Evolutionary conservation across 1,140 invertebrate species (phyloP).

Genomic region (Antheraea pernyi): DNA sequence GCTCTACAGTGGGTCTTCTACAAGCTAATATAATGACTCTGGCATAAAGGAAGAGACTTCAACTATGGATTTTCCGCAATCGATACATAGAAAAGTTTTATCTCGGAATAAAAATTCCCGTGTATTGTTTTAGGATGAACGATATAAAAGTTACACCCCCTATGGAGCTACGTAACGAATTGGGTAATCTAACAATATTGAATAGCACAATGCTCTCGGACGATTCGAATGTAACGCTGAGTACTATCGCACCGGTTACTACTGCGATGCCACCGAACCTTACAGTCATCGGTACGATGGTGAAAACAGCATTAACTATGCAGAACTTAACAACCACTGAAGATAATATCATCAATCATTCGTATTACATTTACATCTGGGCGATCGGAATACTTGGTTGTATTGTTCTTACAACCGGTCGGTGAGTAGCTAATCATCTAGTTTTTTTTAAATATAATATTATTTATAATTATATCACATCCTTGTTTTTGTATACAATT

Average conservation of each 20-base stretch:
- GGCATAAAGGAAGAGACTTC: no score
- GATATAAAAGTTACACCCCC: conserved; percentile 37
- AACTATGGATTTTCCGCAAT: no score
- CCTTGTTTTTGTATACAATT: no score
- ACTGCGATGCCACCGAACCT: conserved; percentile 24
- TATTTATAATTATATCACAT: no score
- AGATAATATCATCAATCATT: conserved; percentile 38
- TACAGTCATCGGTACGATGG: conserved; percentile 47
- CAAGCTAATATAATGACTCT: no score
- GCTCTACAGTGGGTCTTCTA: no score
- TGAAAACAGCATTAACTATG: conserved; percentile 46
- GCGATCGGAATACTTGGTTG: conserved; percentile 77
- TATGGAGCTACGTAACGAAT: neutral
- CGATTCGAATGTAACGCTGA: conserved; percentile 17
- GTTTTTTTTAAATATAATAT: no score
- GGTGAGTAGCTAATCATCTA: conserved; percentile 38
- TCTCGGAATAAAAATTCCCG: no score
- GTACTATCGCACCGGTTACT: conserved; percentile 16
- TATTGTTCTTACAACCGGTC: conserved; percentile 79
- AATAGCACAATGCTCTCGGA: neutral
- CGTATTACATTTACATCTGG: conserved; percentile 81
- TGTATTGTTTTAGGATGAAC: conserved; percentile 60
- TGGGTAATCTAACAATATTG: neutral
- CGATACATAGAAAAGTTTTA: no score
- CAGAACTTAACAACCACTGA: conserved; percentile 34